A percentile compares a stretch with the other conserved stretches of the same genome.
Conservation (phyloP, 2,113 vertebrate species). For the Rhabdornis inornatus region DNA sequence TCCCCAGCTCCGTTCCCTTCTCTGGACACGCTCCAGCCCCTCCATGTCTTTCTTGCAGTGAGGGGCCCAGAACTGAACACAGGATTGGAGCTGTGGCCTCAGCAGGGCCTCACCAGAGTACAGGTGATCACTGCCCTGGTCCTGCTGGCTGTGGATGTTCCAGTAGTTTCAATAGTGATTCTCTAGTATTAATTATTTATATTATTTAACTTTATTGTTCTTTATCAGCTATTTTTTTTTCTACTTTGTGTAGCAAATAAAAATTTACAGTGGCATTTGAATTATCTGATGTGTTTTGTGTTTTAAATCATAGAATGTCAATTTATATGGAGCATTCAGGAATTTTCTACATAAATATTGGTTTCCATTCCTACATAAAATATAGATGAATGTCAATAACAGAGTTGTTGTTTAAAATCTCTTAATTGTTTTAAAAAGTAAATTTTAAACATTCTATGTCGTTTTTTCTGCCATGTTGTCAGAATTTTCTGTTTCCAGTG, state of each 20-base stretch:
- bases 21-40: neutral
- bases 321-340: neutral
- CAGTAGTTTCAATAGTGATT: neutral
- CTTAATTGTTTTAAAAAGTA: neutral
- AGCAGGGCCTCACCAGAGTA: rapidly evolving
- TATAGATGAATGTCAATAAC: neutral
- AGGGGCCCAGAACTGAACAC: neutral
- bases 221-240: neutral
- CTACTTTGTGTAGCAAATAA: neutral
- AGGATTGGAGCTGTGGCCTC: rapidly evolving
- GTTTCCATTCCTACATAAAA: neutral
- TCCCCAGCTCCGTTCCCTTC: rapidly evolving
- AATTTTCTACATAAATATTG: neutral
- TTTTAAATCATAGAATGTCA: neutral
- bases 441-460: neutral
- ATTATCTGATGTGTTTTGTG: neutral
- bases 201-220: neutral
- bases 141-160: neutral
- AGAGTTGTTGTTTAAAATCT: neutral
- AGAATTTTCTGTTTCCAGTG: neutral
- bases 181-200: neutral
- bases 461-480: neutral
- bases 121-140: rapidly evolving
- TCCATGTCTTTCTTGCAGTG: neutral
- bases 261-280: neutral